Conservation (phyloP, 2,888 invertebrate genomes). For the Drosophila siamana region DNA sequence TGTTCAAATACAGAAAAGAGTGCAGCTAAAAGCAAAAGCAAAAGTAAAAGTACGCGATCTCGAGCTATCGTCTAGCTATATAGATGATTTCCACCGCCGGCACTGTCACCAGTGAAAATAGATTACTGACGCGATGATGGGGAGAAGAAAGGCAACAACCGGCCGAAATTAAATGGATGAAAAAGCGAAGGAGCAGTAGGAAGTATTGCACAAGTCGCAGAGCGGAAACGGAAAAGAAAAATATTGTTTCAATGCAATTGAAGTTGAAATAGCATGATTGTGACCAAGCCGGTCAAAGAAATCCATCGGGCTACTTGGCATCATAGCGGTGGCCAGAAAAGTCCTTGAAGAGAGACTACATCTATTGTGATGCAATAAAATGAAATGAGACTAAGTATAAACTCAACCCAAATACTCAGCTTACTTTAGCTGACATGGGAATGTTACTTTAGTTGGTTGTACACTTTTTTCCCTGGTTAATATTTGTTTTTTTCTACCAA, state of each 20-base stretch:
- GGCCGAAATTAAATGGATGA: background rate
- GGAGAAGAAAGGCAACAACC: too few species aligned
- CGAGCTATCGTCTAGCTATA: slow-evolving; percentile 15
- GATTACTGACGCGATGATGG: slow-evolving; percentile 9
- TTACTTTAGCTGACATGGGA: too few species aligned
- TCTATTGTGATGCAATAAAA: slow-evolving; percentile 4
- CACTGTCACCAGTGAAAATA: slow-evolving; percentile 48
- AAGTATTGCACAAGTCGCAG: slow-evolving; percentile 65
- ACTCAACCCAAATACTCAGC: too few species aligned
- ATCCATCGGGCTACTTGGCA: background rate
- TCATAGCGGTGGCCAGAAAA: background rate
- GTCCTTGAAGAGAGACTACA: background rate
- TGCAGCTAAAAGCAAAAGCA: background rate
- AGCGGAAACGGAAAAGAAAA: slow-evolving; percentile 80
- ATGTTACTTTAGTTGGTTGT: too few species aligned
- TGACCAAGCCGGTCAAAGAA: slow-evolving; percentile 54
- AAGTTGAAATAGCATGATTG: slow-evolving; percentile 80
- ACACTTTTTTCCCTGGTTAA: too few species aligned
- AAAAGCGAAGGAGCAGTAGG: slow-evolving; percentile 10
- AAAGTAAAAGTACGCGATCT: slow-evolving; percentile 34
- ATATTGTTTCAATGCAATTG: slow-evolving; percentile 83
- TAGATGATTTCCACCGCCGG: too few species aligned
- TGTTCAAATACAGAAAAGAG: background rate
- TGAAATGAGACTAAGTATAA: slow-evolving; percentile 19
- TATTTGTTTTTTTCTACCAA: too few species aligned